Conservation (phyloP, 2,113 vertebrate species). For the Periophthalmodon schlosseri region DNA sequence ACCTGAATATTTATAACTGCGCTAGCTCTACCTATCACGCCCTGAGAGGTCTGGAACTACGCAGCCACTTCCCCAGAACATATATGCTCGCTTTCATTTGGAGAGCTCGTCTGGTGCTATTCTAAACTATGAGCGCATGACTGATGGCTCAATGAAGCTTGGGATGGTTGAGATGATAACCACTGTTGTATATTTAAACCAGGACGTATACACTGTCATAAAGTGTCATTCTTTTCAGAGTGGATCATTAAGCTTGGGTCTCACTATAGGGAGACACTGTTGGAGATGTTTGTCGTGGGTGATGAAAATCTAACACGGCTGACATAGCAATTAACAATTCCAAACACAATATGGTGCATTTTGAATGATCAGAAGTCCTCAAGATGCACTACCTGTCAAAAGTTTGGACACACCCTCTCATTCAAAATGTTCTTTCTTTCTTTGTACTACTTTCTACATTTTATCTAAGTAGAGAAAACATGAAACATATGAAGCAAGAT, state of each 20-base stretch:
- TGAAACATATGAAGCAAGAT: no score
- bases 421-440: no score
- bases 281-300: no score
- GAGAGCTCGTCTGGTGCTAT: background rate
- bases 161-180: background rate
- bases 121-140: background rate
- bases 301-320: no score
- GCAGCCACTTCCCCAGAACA: background rate
- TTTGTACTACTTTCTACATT: no score
- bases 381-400: no score
- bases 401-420: no score
- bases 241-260: background rate
- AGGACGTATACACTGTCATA: background rate
- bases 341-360: no score
- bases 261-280: no score
- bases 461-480: no score
- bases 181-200: background rate
- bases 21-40: background rate
- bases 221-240: background rate
- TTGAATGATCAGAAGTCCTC: no score
- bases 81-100: background rate
- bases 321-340: no score
- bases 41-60: background rate
- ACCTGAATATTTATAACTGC: conserved; percentile 8
- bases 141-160: background rate